These are phyloP conservation scores for Uria lomvia DNA, from an alignment of 2,113 vertebrate species.

Conservation along the genomic window DNA sequence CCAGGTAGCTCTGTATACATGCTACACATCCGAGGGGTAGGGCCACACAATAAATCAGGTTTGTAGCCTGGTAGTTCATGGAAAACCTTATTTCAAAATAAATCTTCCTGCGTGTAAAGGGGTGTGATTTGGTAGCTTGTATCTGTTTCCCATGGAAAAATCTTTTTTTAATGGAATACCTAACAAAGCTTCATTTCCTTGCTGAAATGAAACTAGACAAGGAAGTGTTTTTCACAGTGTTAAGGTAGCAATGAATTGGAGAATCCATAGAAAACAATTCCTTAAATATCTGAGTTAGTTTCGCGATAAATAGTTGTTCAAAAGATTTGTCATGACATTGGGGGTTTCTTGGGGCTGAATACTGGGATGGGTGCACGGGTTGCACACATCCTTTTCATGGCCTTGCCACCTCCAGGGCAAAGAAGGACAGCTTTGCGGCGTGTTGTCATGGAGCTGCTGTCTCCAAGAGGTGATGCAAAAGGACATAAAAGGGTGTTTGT, in stretches of 20 bases:
- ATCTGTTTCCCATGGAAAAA: neutral
- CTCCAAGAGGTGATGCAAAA: too few relatives aligned
- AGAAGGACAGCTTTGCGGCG: neutral
- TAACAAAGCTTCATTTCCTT: neutral
- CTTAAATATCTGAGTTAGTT: neutral
- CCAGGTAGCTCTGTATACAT: neutral
- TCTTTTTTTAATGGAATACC: neutral
- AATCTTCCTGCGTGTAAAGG: neutral
- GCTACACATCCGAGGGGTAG: neutral
- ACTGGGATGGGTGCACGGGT: neutral
- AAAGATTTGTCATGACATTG: neutral
- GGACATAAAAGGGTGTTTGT: too few relatives aligned
- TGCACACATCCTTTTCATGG: neutral
- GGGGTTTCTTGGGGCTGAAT: neutral
- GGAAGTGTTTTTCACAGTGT: neutral
- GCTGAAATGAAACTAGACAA: neutral
- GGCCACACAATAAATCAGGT: neutral
- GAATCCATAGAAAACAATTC: neutral
- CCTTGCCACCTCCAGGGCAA: neutral
- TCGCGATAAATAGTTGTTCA: neutral
- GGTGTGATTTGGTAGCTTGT: neutral
- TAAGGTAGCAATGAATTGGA: neutral
- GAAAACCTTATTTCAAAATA: neutral
- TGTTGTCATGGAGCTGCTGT: neutral
- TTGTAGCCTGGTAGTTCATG: neutral